Base-by-base conservation (phyloP, 1,140 invertebrate genomes). In the Trinorchestia longiramus region DNA sequence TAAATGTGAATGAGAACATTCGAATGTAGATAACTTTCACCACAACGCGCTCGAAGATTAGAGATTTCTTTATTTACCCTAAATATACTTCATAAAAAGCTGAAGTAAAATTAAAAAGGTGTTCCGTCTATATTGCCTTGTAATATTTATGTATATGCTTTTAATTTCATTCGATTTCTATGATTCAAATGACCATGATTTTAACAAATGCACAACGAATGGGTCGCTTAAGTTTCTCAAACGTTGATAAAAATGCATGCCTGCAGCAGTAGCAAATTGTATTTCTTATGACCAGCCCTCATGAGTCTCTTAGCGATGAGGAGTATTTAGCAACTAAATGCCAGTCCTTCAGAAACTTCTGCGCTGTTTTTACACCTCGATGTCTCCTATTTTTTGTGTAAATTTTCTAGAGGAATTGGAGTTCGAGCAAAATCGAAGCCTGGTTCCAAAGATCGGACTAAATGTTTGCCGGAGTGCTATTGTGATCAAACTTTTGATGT, bases 401-500 rank as follows among this genome's bases (percentile, higher is more conserved):
- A 45, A 45, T 94, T 94, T 94, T 94, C 40, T 45, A n/a, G 11
- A 94, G 92, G 44, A 94, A 94, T 94, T 94, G 44, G 43, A 94
- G 43, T 94, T 94, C 40, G 92, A 47, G 92, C 92, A 94, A 94
- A 94, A 94, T 94, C 92, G 92, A 47, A 94, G 92, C 43, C 92
- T 44, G 92, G 43, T 44, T 94, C 44, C 40, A 94, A 47, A 94
- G 92, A 94, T 94, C 92, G 44, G 92, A 47, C 43, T 45, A 45
- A 94, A 47, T 94, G 92, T 94, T 94, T 94, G 92, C 92, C 44
- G 36, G 92, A 94, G 43, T 94, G 92, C 92, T 94, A 94, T 94
- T 94, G 43, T 44, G 44, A 94, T 44, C 41, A 45, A 94, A 94
- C 41, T 94, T 94, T 94, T 94, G 92, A 94, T 94, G 92, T 47